These are phyloP conservation scores for Neopelma chrysocephalum DNA, from an alignment of 2,797 vertebrate genomes.

Conservation along the genomic window DNA sequence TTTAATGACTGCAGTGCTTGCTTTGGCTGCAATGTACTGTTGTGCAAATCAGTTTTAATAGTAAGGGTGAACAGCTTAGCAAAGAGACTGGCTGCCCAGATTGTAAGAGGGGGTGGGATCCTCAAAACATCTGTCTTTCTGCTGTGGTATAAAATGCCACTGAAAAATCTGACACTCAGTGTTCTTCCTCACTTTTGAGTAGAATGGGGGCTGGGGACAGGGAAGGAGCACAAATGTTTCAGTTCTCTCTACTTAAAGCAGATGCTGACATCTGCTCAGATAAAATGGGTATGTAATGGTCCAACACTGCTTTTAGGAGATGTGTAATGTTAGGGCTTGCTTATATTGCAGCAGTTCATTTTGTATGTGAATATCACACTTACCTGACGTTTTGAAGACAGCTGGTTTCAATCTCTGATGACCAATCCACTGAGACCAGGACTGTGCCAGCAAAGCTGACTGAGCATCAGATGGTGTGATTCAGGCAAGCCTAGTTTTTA, in stretches of 20 bases:
- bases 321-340: conserved; percentile 44
- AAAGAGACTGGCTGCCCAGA: conserved; percentile 33
- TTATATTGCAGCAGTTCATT: conserved; percentile 35
- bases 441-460: conserved; percentile 29
- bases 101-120: not conserved
- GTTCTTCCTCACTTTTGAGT: conserved; percentile 22
- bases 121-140: conserved; percentile 56
- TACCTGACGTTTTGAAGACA: conserved; percentile 43
- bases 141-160: conserved; percentile 41
- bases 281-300: conserved; percentile 48
- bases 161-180: conserved; percentile 52
- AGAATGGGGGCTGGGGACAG: not conserved
- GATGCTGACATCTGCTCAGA: conserved; percentile 68
- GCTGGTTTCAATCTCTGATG: conserved; percentile 48
- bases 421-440: not conserved
- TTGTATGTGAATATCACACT: conserved; percentile 33
- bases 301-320: conserved; percentile 50
- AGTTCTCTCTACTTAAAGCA: conserved; percentile 46
- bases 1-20: conserved; percentile 23
- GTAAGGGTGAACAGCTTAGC: conserved; percentile 41
- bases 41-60: conserved; percentile 58
- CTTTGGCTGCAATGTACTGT: conserved; percentile 38
- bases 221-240: conserved; percentile 25
- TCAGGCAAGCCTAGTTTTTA: conserved; percentile 8
- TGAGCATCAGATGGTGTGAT: conserved; percentile 22